A percentile compares a stretch with the other conserved stretches of the same genome.
Conservation (phyloP, 2,113 vertebrate genomes). For the Elephantulus edwardii region DNA sequence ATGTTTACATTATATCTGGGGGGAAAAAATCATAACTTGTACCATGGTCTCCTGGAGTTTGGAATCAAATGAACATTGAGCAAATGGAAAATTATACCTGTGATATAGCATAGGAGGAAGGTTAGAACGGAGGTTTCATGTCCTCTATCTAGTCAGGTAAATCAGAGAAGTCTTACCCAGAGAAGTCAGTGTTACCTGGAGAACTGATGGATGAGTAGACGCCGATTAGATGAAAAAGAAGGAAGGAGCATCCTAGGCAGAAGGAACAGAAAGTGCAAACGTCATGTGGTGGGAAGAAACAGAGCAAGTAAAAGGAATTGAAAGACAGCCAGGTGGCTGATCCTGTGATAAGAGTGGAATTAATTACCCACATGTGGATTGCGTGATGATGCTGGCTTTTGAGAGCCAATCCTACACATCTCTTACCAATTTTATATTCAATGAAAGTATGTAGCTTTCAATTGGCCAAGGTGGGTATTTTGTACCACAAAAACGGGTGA, state of each 20-base stretch:
- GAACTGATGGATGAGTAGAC: background rate
- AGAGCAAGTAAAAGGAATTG: conserved; percentile 69
- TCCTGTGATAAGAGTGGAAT: conserved; percentile 13
- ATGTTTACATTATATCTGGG: too few relatives aligned
- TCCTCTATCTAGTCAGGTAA: background rate
- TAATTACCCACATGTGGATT: background rate
- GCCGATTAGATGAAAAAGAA: conserved; percentile 22
- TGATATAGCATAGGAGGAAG: background rate
- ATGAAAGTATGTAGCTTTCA: background rate
- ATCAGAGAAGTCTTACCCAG: background rate
- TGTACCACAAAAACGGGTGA: background rate
- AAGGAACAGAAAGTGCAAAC: conserved; percentile 67
- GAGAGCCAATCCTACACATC: background rate
- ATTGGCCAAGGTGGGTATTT: background rate
- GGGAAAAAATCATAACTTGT: background rate
- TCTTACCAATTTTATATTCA: background rate
- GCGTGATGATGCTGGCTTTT: background rate
- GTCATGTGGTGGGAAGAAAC: conserved; percentile 53
- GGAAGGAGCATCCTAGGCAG: conserved; percentile 45
- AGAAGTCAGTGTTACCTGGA: background rate
- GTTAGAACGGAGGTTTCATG: background rate
- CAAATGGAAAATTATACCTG: background rate
- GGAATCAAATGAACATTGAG: background rate
- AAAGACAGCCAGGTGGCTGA: conserved; percentile 69
- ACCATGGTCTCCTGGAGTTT: background rate